These are phyloP conservation scores for Siphamia tubifer DNA, from an alignment of 2,113 vertebrate species.

Conservation along the genomic window DNA sequence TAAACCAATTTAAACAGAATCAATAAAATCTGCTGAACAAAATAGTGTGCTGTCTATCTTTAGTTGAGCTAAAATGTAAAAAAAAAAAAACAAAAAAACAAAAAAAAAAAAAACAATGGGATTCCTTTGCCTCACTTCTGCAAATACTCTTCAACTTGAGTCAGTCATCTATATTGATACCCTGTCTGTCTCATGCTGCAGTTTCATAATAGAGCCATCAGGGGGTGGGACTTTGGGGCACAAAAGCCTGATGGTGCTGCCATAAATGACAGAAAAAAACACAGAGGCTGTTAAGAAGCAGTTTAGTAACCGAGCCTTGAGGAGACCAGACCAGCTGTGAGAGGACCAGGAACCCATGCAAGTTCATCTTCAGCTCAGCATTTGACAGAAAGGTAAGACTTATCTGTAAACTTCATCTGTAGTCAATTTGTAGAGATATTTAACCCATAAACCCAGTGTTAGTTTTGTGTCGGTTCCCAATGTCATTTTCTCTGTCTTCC, in stretches of 20 bases:
- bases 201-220: slow-evolving; percentile 50
- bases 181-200: slow-evolving; percentile 28
- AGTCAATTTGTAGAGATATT: background rate
- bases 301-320: slow-evolving; percentile 7
- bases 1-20: slow-evolving; percentile 11
- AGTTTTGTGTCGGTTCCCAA: too few relatives aligned
- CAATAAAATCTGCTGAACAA: slow-evolving; percentile 57
- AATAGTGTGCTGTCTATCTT: background rate
- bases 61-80: too few relatives aligned
- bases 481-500: too few relatives aligned
- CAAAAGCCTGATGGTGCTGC: slow-evolving; percentile 53
- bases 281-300: slow-evolving; percentile 19
- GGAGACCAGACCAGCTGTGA: slow-evolving; percentile 15
- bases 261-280: slow-evolving; percentile 31
- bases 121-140: background rate
- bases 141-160: background rate
- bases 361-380: background rate
- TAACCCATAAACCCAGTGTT: too few relatives aligned
- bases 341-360: slow-evolving; percentile 4
- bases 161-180: slow-evolving; percentile 39
- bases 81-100: too few relatives aligned
- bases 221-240: slow-evolving; percentile 63
- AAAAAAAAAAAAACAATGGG: background rate
- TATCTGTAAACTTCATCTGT: background rate
- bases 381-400: slow-evolving; percentile 32